phyloP scores from a whole-genome alignment of 2,797 vertebrate genomes.

The Thripadectes ignobilis region DNA sequence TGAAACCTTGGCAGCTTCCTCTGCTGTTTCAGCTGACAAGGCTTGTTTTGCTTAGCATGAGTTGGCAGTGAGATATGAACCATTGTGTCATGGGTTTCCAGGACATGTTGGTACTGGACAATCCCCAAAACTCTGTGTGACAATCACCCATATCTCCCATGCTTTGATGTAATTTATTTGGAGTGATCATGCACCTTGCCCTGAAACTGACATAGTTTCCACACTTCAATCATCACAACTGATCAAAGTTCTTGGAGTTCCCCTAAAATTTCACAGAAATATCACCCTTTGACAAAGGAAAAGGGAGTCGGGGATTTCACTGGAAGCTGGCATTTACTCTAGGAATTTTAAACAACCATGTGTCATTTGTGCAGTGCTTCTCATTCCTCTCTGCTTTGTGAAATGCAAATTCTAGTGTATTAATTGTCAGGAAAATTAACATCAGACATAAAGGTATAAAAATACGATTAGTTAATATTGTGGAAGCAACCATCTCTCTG shows the following conservation, averaged over 20 bases:
- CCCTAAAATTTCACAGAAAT: background rate
- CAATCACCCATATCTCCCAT: accelerated
- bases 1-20: background rate
- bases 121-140: background rate
- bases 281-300: background rate
- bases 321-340: background rate
- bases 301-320: background rate
- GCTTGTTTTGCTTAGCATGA: background rate
- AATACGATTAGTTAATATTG: background rate
- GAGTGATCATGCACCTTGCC: background rate
- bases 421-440: background rate
- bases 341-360: background rate
- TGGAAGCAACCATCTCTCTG: background rate
- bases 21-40: background rate
- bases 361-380: background rate
- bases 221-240: accelerated
- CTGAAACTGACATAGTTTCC: background rate
- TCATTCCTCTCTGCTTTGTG: background rate
- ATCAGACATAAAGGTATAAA: background rate
- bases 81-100: background rate
- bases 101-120: background rate
- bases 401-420: background rate
- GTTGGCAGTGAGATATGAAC: background rate
- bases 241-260: background rate
- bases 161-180: background rate